Percentiles rank a stretch among this genome's conserved stretches.
phyloP scores from a whole-genome alignment of 2,797 vertebrate species.

The Dipus sagitta region DNA sequence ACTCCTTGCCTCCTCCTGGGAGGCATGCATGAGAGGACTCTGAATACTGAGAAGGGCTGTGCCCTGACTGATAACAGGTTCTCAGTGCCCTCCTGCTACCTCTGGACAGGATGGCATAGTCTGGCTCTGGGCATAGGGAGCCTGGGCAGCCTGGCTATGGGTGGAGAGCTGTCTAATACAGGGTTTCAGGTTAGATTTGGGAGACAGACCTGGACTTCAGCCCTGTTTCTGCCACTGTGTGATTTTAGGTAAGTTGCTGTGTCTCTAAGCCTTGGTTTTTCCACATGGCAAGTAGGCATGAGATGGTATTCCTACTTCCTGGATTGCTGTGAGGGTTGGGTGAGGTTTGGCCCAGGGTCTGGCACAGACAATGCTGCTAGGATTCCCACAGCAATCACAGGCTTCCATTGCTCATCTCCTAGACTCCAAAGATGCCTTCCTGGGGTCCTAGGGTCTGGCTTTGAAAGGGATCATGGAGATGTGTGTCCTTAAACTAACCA shows the following conservation, averaged over 20 bases:
- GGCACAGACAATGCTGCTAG: background rate
- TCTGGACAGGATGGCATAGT: background rate
- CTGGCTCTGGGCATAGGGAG: background rate
- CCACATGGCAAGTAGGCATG: background rate
- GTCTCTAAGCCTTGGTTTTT: constrained; percentile 1
- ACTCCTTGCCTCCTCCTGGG: background rate
- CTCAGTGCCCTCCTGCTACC: background rate
- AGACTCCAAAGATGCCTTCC: background rate
- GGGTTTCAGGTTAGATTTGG: background rate
- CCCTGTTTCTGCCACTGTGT: background rate
- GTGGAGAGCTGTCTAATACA: background rate
- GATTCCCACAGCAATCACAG: background rate
- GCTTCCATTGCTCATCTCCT: background rate
- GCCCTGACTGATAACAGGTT: background rate
- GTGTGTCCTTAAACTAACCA: background rate
- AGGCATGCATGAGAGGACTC: background rate
- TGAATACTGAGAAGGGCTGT: background rate
- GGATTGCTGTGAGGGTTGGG: background rate
- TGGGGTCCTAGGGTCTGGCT: background rate
- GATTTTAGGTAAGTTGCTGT: background rate
- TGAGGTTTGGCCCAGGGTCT: background rate
- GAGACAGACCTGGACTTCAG: background rate
- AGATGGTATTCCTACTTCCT: background rate
- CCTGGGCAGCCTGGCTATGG: background rate
- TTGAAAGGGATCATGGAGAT: background rate